These are phyloP conservation scores for Drosophila silvestris DNA, from an alignment of 2,888 invertebrate genomes.

Conservation along the genomic window DNA sequence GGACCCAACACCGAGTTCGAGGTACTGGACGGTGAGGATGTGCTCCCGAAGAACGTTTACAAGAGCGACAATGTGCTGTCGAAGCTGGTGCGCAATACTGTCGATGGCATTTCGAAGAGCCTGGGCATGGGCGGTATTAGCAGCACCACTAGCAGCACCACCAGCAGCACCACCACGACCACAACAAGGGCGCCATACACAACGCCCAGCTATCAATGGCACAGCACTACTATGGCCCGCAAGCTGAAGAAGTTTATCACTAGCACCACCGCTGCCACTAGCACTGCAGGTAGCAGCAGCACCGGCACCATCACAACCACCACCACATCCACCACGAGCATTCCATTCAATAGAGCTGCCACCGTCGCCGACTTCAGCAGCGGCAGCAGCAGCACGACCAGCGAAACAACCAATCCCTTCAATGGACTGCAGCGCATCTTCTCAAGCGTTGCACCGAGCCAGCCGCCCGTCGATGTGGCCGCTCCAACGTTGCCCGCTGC, in stretches of 20 bases:
- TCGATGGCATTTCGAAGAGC: conserved; percentile 84
- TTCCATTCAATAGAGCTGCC: conserved; percentile 47
- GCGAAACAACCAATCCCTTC: conserved; percentile 73
- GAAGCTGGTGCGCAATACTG: conserved; percentile 85
- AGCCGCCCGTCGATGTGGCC: conserved; percentile 57
- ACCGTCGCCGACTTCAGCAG: conserved; percentile 31
- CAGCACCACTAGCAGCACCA: conserved; percentile 73
- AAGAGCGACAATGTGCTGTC: conserved; percentile 83
- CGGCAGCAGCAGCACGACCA: conserved; percentile 74
- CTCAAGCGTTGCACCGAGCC: conserved; percentile 73
- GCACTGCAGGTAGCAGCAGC: conserved; percentile 75
- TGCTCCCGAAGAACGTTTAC: conserved; percentile 80
- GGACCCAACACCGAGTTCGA: conserved; percentile 85
- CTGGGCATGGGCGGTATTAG: conserved; percentile 81
- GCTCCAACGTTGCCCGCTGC: conserved; percentile 61
- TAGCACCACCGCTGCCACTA: conserved; percentile 81
- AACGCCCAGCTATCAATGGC: conserved; percentile 83
- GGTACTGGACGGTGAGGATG: conserved; percentile 83
- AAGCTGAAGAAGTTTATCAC: conserved; percentile 85
- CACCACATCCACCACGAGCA: conserved; percentile 42
- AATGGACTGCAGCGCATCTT: conserved; percentile 74
- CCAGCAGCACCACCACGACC: conserved; percentile 62
- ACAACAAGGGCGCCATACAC: conserved; percentile 82
- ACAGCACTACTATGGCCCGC: conserved; percentile 85
- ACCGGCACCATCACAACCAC: conserved; percentile 52